phyloP scores from a whole-genome alignment of 2,113 vertebrate species.

The Sapajus apella region DNA sequence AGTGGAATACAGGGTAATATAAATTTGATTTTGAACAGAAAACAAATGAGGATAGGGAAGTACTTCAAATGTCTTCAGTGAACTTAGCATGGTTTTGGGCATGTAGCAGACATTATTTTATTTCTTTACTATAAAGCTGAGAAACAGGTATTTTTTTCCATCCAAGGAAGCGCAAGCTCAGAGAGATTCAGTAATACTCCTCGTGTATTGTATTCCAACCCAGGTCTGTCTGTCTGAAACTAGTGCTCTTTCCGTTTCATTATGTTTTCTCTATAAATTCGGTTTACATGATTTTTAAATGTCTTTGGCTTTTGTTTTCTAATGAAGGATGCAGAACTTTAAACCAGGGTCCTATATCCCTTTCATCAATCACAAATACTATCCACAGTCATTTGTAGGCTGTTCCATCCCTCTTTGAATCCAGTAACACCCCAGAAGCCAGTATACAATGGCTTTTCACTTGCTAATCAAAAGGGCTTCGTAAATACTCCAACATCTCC shows the following conservation, averaged over 20 bases:
- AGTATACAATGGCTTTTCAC: background rate
- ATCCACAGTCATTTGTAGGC: background rate
- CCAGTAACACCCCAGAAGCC: background rate
- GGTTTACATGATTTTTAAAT: conserved; percentile 35
- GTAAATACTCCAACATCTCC: background rate
- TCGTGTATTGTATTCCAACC: background rate
- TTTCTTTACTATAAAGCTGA: background rate
- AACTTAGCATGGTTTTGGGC: background rate
- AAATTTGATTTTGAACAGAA: conserved; percentile 24
- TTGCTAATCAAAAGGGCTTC: conserved; percentile 21
- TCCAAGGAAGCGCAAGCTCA: background rate
- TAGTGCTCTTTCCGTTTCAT: background rate
- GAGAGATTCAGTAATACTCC: background rate
- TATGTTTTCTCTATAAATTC: background rate
- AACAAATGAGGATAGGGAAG: background rate
- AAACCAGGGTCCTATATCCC: background rate
- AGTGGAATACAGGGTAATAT: background rate
- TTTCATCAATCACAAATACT: conserved; percentile 42
- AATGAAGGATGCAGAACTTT: conserved; percentile 3
- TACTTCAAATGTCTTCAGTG: background rate
- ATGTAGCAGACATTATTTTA: background rate
- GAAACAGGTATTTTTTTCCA: background rate
- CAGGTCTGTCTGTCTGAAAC: background rate
- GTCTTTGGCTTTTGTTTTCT: background rate
- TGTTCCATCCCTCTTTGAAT: background rate